These are phyloP conservation scores for Daphoenositta chrysoptera DNA, from an alignment of 2,113 vertebrate species.

Conservation along the genomic window DNA sequence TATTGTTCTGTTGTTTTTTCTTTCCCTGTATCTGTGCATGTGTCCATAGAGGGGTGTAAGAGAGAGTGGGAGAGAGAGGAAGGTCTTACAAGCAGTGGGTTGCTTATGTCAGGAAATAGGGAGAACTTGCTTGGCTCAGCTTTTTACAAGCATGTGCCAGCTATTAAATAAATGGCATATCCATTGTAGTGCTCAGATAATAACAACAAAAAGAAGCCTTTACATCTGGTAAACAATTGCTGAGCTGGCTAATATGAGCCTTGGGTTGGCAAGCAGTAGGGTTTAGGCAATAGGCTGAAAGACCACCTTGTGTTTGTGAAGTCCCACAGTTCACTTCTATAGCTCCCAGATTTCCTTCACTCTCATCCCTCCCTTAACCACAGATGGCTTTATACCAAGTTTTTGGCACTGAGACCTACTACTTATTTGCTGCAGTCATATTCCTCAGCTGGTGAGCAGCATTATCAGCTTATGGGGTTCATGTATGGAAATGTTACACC, in stretches of 20 bases:
- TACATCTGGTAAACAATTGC: background rate
- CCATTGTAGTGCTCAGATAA: background rate
- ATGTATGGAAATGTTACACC: background rate
- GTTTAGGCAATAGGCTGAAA: background rate
- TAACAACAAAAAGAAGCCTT: background rate
- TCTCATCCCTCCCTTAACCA: background rate
- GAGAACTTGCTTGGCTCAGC: background rate
- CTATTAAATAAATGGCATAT: background rate
- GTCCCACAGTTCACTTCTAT: background rate
- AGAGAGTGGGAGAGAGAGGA: background rate
- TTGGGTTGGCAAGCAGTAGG: background rate
- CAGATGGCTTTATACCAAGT: background rate
- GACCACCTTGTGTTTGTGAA: background rate
- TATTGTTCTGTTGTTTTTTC: background rate
- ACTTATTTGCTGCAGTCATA: background rate
- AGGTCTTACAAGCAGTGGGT: background rate
- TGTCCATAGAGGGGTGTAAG: rapidly evolving
- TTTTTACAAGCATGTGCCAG: background rate
- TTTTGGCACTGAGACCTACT: background rate
- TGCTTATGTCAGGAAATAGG: background rate
- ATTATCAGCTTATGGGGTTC: background rate
- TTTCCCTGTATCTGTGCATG: background rate
- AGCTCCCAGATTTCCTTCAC: background rate
- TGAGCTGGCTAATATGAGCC: background rate
- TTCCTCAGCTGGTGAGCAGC: background rate